These are phyloP conservation scores for Neoaliturus tenellus DNA, from an alignment of 2,888 invertebrate species.

Conservation along the genomic window DNA sequence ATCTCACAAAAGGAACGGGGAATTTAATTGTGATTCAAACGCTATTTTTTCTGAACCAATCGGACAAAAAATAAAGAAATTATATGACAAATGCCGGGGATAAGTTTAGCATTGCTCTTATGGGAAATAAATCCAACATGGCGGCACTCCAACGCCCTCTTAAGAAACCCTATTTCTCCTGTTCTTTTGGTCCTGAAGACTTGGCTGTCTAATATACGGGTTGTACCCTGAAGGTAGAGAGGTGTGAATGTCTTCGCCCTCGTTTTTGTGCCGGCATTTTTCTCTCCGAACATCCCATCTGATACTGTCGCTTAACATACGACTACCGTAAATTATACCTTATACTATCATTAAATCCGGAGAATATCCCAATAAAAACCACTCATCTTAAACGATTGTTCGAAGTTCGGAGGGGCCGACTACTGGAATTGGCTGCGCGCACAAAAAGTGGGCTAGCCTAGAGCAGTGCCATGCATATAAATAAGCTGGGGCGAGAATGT, in stretches of 20 bases:
- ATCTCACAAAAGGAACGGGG: too few relatives aligned
- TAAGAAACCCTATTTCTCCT: too few relatives aligned
- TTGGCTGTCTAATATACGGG: too few relatives aligned
- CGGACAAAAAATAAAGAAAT: too few relatives aligned
- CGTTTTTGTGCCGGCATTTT: neutral
- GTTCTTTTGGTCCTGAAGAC: neutral
- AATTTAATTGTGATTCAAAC: too few relatives aligned
- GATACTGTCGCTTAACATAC: slow-evolving; percentile 6
- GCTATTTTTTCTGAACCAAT: too few relatives aligned
- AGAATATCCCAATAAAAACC: slow-evolving; percentile 14
- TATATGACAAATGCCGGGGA: too few relatives aligned
- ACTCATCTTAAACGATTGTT: neutral
- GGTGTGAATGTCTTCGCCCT: neutral
- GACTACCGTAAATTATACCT: slow-evolving; percentile 14
- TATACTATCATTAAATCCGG: neutral
- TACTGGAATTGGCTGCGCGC: slow-evolving; percentile 33
- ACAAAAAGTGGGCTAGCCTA: slow-evolving; percentile 38
- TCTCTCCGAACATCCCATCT: neutral
- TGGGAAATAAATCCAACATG: too few relatives aligned
- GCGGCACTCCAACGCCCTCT: too few relatives aligned
- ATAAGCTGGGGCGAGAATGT: slow-evolving; percentile 16
- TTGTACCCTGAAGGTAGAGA: neutral
- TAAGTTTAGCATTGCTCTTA: too few relatives aligned
- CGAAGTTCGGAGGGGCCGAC: neutral
- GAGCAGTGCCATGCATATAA: slow-evolving; percentile 19